These are phyloP conservation scores for Drosophila quadrilineata DNA, from an alignment of 1,140 invertebrate species.

Conservation along the genomic window DNA sequence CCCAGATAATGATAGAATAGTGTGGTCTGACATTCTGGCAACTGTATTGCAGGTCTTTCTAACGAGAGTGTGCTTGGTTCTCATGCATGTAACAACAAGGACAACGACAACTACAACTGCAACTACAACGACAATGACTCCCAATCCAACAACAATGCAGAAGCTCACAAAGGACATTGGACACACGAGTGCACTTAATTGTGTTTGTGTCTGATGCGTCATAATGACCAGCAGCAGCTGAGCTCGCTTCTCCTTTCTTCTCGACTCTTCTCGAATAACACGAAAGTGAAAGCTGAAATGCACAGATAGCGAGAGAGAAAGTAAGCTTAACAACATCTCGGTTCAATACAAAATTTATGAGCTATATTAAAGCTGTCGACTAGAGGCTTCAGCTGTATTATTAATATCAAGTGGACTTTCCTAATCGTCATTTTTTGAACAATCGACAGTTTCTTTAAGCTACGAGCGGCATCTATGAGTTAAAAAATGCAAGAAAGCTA, in stretches of 20 bases:
- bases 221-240: constrained; percentile 20
- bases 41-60: constrained; percentile 38
- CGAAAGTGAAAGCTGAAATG: constrained; percentile 23
- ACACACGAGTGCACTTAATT: constrained; percentile 55
- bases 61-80: constrained; percentile 13
- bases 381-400: too few species aligned
- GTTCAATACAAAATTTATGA: background rate
- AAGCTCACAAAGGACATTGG: constrained; percentile 24
- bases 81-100: too few species aligned
- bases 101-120: too few species aligned
- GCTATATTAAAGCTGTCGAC: too few species aligned
- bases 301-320: too few species aligned
- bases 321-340: constrained; percentile 6
- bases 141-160: constrained; percentile 3
- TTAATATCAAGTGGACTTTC: too few species aligned
- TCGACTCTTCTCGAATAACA: constrained; percentile 9
- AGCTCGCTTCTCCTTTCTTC: too few species aligned
- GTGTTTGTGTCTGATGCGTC: constrained; percentile 49
- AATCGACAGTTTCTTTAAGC: too few species aligned
- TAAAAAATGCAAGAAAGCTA: constrained; percentile 38
- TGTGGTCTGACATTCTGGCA: constrained; percentile 37
- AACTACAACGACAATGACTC: constrained; percentile 6
- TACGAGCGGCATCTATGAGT: too few species aligned
- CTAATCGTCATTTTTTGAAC: too few species aligned
- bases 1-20: constrained; percentile 25